Base-by-base conservation (phyloP, 2,888 invertebrate genomes). In the Zaprionus obscuricornis region DNA sequence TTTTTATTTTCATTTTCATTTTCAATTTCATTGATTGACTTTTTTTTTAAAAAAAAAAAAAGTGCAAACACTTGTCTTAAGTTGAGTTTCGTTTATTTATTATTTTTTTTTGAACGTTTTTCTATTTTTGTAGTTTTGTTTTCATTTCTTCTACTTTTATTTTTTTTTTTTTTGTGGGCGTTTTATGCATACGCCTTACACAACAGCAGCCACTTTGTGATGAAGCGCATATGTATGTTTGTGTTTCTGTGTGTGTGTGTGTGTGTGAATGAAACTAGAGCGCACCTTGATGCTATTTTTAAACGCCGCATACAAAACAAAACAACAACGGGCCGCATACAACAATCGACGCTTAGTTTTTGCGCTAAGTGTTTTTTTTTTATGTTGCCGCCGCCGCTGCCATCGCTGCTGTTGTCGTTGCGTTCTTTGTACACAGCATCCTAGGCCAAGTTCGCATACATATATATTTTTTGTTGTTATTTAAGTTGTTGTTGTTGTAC, bases 271-370 rank as follows among this genome's bases (percentile, higher is more conserved):
- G 46, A 75, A 84, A 79, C 55, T 84, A 81, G 78, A 78, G 77
- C 78, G 65, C 69, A 86, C 78, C 78, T 78, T 78, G 85, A 59
- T 81, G 77, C 82, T 78, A 78, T 78, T 84, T 86, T 76, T 78
- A 86, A 67, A 81, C 40, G 54, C 40, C 57, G 45, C 39, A 76
- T 51, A 81, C 49, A 40, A 20, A 68, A 54, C 59, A 56, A 37
- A 13, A 33, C 33, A 33, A 14, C 33, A 33, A 33, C 31, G 40
- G 18, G 7, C 4, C 22, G 20, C 6, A 2, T 13, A 42, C 29
- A 65, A 59, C 70, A 86, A 72, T 66, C 65, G 82, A 60, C 78
- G 86, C 69, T 75, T 72, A 81, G 77, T 72, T 76, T n/a, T 62
- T 54, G 49, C 64, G 45, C 54, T 59, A 76, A 81, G 82, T 71